These are phyloP conservation scores for Corythucha ciliata DNA, from an alignment of 2,888 invertebrate genomes.

Conservation along the genomic window DNA sequence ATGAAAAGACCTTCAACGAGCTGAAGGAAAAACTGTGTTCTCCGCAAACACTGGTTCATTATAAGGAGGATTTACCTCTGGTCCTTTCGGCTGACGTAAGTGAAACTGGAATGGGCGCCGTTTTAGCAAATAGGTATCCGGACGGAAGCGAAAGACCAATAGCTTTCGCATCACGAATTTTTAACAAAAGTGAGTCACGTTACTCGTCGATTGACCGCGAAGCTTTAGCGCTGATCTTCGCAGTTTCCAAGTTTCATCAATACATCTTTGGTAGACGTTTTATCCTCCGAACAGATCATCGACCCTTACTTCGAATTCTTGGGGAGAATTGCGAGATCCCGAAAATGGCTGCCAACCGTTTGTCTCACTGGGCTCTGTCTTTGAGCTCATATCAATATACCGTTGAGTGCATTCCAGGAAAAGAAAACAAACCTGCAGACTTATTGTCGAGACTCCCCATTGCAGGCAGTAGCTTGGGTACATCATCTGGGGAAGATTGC, in stretches of 20 bases:
- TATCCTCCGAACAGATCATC: slow-evolving; percentile 1
- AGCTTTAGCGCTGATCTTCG: slow-evolving; percentile 4
- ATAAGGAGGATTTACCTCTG: neutral
- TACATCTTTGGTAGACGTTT: slow-evolving; percentile 9
- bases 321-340: neutral
- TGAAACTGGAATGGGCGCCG: slow-evolving; percentile 5
- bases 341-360: slow-evolving; percentile 4
- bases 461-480: too few species aligned
- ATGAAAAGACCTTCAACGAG: neutral
- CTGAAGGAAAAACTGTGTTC: neutral
- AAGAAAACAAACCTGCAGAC: neutral
- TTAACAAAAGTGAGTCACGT: neutral
- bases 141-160: slow-evolving; percentile 3
- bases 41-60: slow-evolving; percentile 2
- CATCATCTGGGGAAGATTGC: too few species aligned
- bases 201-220: slow-evolving; percentile 3
- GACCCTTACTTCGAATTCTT: slow-evolving; percentile 3
- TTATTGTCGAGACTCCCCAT: slow-evolving; percentile 1
- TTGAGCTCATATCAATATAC: neutral
- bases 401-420: neutral
- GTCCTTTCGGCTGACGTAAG: slow-evolving; percentile 4
- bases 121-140: slow-evolving; percentile 7
- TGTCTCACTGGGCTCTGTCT: neutral
- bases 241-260: slow-evolving; percentile 5
- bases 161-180: slow-evolving; percentile 2